Conservation (phyloP, 2,888 invertebrate species). For the Cremastinae sp. region DNA sequence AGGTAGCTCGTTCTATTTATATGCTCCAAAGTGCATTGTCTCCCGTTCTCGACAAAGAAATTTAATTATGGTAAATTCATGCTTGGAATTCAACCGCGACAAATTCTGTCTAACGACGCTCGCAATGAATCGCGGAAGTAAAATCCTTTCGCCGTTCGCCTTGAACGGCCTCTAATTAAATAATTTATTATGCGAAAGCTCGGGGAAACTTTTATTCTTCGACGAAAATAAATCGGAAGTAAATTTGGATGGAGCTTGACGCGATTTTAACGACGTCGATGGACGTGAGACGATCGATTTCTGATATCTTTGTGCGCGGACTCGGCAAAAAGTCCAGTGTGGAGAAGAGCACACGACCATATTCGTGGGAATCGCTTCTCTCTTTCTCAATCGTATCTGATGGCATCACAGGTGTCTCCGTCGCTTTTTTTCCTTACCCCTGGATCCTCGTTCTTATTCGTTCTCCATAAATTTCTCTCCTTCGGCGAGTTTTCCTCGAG, state of each 20-base stretch:
- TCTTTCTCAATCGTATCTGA: not conserved
- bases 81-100: constrained; percentile 17
- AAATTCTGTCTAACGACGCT: constrained; percentile 19
- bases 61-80: constrained; percentile 37
- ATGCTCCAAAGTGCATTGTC: constrained; percentile 53
- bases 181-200: no score
- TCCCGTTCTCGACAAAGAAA: constrained; percentile 20
- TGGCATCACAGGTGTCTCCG: constrained; percentile 50
- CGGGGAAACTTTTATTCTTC: no score
- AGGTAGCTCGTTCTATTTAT: constrained; percentile 55
- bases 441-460: not conserved
- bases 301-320: not conserved
- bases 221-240: no score
- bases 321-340: constrained; percentile 14
- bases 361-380: constrained; percentile 31
- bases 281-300: constrained; percentile 11
- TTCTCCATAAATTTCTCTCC: constrained; percentile 16
- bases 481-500: constrained; percentile 5
- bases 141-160: not conserved
- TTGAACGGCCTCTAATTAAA: no score
- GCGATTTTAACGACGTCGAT: constrained; percentile 1
- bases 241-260: no score
- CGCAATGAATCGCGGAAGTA: constrained; percentile 7
- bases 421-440: constrained; percentile 24
- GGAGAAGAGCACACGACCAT: constrained; percentile 21